These are phyloP conservation scores for Sarcophaga caerulescens DNA, from an alignment of 2,888 invertebrate species.

Conservation along the genomic window DNA sequence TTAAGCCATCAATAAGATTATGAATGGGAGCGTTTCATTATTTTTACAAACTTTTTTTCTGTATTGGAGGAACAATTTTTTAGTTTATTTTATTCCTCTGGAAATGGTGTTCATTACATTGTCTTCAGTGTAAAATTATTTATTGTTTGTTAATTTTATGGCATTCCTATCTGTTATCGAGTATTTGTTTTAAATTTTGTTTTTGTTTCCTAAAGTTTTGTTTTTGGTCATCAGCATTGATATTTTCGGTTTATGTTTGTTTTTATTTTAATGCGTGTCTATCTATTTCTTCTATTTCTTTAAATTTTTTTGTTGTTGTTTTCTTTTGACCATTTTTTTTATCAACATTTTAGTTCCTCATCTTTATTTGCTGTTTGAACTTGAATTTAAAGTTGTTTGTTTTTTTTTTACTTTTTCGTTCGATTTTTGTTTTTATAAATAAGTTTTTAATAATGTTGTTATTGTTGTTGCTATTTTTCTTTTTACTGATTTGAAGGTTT, in stretches of 20 bases:
- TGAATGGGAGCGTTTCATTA: too few species aligned
- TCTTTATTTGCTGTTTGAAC: slow-evolving; percentile 61
- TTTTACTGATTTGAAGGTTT: slow-evolving; percentile 56
- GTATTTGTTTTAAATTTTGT: not conserved
- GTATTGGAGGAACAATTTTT: too few species aligned
- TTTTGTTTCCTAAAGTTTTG: not conserved
- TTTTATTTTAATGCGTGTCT: slow-evolving; percentile 9
- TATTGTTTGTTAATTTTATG: slow-evolving; percentile 22
- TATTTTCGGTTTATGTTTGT: slow-evolving; percentile 35
- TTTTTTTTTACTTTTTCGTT: slow-evolving; percentile 25
- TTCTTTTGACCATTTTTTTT: slow-evolving; percentile 12
- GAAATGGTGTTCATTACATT: slow-evolving; percentile 18
- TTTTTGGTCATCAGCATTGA: slow-evolving; percentile 17
- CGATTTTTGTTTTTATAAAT: slow-evolving; percentile 11
- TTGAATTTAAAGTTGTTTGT: slow-evolving; percentile 59
- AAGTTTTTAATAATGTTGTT: slow-evolving; percentile 26
- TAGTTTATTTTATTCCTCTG: not conserved
- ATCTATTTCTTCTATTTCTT: not conserved
- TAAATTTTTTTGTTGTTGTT: too few species aligned
- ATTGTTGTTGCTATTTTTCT: slow-evolving; percentile 19
- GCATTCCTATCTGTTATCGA: slow-evolving; percentile 27
- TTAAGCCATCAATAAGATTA: too few species aligned
- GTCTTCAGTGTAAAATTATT: slow-evolving; percentile 6
- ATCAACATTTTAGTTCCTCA: slow-evolving; percentile 42
- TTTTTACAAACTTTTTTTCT: too few species aligned